phyloP scores from a whole-genome alignment of 2,113 vertebrate genomes.

The Chaetodon trifascialis region DNA sequence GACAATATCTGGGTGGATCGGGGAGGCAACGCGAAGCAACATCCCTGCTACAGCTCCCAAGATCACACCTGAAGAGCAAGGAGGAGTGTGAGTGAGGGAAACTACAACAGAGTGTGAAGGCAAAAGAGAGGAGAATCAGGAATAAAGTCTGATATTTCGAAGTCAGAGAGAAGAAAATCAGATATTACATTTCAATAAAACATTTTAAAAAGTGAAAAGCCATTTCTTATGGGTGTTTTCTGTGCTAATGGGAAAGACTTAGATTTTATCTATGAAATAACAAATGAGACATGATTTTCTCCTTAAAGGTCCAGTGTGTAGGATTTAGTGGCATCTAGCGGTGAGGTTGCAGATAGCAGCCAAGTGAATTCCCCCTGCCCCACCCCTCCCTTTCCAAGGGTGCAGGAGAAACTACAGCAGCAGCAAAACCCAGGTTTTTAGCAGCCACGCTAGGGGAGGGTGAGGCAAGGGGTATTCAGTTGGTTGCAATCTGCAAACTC shows the following conservation, averaged over 20 bases:
- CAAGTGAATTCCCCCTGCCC: no score
- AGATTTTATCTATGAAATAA: slow-evolving; percentile 12
- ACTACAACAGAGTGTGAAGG: background rate
- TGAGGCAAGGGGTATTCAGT: no score
- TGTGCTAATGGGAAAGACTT: background rate
- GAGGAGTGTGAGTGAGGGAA: slow-evolving; percentile 8
- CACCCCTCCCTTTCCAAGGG: no score
- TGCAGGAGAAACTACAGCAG: no score
- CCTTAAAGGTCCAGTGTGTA: no score
- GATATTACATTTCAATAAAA: background rate
- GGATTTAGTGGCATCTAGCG: no score
- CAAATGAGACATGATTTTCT: background rate
- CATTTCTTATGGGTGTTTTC: background rate
- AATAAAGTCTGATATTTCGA: background rate
- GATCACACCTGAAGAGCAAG: slow-evolving; percentile 89
- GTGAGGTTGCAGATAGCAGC: no score
- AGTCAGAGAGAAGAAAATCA: background rate
- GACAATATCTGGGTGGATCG: slow-evolving; percentile 94
- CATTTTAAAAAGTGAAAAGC: background rate
- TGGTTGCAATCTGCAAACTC: no score
- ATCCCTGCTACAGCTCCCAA: slow-evolving; percentile 92
- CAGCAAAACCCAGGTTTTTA: no score
- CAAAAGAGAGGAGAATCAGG: background rate
- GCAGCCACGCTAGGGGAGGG: no score
- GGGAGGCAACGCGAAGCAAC: slow-evolving; percentile 92